Evolutionary conservation across 2,888 invertebrate species (phyloP).

Genomic region (Reticulitermes lucifugus): DNA sequence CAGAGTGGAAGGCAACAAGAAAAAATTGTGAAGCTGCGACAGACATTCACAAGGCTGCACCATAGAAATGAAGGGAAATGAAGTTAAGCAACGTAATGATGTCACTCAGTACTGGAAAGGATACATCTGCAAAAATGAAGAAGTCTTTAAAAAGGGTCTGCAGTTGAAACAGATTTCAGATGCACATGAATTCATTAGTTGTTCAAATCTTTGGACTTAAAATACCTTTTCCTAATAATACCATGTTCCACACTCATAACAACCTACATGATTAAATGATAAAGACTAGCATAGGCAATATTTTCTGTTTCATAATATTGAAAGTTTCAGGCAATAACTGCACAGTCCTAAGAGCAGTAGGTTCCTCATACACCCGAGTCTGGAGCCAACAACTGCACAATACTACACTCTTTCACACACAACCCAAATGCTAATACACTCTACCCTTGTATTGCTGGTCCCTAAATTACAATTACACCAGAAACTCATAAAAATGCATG

Average conservation of each 20-base stretch:
- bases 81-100: slow-evolving; percentile 5
- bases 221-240: slow-evolving; percentile 45
- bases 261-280: slow-evolving; percentile 45
- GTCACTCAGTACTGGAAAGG: slow-evolving; percentile 5
- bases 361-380: neutral
- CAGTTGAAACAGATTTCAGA: neutral
- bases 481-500: slow-evolving; percentile 9
- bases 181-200: slow-evolving; percentile 38
- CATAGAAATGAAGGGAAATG: slow-evolving; percentile 6
- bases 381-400: neutral
- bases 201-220: slow-evolving; percentile 52
- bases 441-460: neutral
- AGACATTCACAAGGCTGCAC: neutral
- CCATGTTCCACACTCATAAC: slow-evolving; percentile 40
- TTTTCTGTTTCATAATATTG: slow-evolving; percentile 34
- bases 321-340: slow-evolving; percentile 28
- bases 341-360: neutral
- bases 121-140: neutral
- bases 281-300: slow-evolving; percentile 53
- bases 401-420: neutral
- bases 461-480: slow-evolving; percentile 9
- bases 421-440: neutral
- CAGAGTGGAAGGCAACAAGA: slow-evolving; percentile 21
- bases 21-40: neutral
- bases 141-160: slow-evolving; percentile 1